Conservation (phyloP, 2,797 vertebrate genomes). For the Dallia pectoralis region DNA sequence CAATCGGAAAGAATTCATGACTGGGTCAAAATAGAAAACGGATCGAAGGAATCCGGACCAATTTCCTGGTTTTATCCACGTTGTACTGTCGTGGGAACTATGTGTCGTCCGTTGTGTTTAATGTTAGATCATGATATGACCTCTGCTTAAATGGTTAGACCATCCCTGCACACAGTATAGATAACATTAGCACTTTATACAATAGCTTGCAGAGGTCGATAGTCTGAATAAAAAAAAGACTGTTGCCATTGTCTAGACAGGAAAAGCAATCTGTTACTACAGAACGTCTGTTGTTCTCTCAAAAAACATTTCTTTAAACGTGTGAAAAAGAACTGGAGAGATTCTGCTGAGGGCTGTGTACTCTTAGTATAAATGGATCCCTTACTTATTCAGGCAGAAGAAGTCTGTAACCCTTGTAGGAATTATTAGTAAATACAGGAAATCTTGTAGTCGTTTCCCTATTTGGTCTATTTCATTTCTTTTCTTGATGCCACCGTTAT, state of each 20-base stretch:
- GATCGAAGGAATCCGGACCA: not conserved
- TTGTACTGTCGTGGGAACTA: not conserved
- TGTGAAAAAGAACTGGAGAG: slow-evolving; percentile 12
- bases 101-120: not conserved
- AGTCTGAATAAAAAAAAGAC: not conserved
- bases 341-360: slow-evolving; percentile 13
- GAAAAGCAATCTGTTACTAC: not conserved
- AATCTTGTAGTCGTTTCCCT: not conserved
- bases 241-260: not conserved
- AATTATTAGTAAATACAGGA: too few relatives aligned
- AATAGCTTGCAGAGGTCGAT: not conserved
- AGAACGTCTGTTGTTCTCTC: not conserved
- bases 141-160: not conserved
- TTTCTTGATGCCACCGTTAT: not conserved
- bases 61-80: not conserved
- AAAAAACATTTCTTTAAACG: not conserved
- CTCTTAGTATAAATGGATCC: slow-evolving; percentile 31
- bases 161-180: not conserved
- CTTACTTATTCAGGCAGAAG: slow-evolving; percentile 24
- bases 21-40: slow-evolving; percentile 8
- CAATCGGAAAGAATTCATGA: not conserved
- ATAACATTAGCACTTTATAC: too few relatives aligned
- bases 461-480: not conserved
- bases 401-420: slow-evolving; percentile 1
- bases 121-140: not conserved